Conservation (phyloP, 64 coral and sea anemone species). For the Actinia equina region DNA sequence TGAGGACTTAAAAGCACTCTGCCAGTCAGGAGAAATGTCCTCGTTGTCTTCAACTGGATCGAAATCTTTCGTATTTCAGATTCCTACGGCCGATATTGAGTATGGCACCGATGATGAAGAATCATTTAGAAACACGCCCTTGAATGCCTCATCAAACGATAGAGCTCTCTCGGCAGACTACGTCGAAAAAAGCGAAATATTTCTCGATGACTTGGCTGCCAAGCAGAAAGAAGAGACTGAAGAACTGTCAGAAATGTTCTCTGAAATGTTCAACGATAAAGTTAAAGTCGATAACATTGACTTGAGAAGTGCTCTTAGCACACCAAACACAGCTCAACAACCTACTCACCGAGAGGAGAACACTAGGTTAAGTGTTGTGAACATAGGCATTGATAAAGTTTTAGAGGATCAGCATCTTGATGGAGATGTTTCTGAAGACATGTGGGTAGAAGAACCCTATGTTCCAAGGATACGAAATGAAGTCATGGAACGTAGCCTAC, state of each 20-base stretch:
- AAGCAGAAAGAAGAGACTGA: constrained; percentile 36
- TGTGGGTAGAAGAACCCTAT: constrained; percentile 56
- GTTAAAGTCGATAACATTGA: constrained; percentile 15
- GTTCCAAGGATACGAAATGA: neutral
- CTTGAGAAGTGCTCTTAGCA: neutral
- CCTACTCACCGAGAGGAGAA: neutral
- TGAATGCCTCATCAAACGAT: neutral
- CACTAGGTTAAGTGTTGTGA: neutral
- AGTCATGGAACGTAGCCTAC: neutral
- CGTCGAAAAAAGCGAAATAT: constrained; percentile 29
- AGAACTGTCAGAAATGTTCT: constrained; percentile 50
- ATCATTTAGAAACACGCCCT: neutral
- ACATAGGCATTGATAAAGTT: neutral
- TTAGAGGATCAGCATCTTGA: neutral
- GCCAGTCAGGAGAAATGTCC: neutral
- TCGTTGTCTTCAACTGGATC: constrained; percentile 20
- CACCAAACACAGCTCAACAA: neutral
- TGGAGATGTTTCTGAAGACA: neutral
- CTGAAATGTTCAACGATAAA: constrained; percentile 29
- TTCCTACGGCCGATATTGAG: constrained; percentile 18
- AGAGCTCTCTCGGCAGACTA: constrained; percentile 49
- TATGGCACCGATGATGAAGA: constrained; percentile 33
- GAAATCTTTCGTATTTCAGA: constrained; percentile 39
- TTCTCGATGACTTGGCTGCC: constrained; percentile 27
- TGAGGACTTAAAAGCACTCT: neutral